These are phyloP conservation scores for Rhamnusium bicolor DNA, from an alignment of 2,888 invertebrate species.

Conservation along the genomic window DNA sequence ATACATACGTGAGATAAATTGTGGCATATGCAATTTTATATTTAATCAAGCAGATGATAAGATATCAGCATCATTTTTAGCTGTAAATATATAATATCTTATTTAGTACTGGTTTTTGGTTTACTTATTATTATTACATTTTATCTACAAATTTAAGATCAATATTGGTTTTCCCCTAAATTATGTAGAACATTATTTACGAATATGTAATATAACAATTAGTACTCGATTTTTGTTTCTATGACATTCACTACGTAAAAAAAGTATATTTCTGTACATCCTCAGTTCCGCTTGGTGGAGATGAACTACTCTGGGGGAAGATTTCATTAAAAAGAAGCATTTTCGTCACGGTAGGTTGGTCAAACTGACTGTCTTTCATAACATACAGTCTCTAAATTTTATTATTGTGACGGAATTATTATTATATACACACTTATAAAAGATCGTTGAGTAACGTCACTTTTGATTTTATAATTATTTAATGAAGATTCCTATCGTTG, in stretches of 20 bases:
- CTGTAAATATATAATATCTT: neutral
- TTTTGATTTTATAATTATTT: conserved; percentile 45
- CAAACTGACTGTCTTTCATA: conserved; percentile 52
- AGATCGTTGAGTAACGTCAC: conserved; percentile 40
- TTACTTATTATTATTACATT: neutral
- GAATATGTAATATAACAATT: neutral
- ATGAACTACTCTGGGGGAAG: conserved; percentile 63
- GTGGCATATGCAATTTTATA: conserved; percentile 13
- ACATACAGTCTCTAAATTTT: conserved; percentile 38
- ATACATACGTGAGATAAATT: neutral
- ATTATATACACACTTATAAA: conserved; percentile 28
- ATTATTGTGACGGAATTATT: conserved; percentile 39
- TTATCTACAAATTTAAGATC: neutral
- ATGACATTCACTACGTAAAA: conserved; percentile 8
- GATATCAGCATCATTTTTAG: conserved; percentile 18
- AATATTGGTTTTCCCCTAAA: conserved; percentile 13
- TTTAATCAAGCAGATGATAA: conserved; percentile 17
- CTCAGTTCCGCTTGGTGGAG: conserved; percentile 63
- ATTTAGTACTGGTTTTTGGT: neutral
- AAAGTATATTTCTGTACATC: conserved; percentile 21
- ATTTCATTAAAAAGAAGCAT: conserved; percentile 67
- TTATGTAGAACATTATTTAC: neutral
- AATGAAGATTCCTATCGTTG: conserved; percentile 43
- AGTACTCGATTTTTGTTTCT: neutral
- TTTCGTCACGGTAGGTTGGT: conserved; percentile 62